Base-by-base conservation (phyloP, 2,113 vertebrate genomes). In the Leiothrix lutea region DNA sequence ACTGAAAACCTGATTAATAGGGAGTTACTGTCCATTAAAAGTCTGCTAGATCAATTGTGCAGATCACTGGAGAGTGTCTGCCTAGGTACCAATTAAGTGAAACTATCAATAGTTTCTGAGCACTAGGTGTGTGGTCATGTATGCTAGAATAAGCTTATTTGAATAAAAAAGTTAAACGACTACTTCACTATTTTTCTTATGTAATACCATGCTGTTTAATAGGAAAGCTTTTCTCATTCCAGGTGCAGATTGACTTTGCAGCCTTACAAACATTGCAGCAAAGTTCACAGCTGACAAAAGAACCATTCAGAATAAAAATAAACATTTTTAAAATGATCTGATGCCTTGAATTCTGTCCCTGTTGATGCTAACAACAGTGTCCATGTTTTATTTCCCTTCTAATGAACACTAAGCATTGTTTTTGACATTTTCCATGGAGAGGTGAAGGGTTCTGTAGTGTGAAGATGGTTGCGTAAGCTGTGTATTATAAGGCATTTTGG, bases 401-500 rank as follows among this genome's bases (percentile, higher is more conserved):
- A 81, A 70, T 50, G n/a, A 91, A 21, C 56, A 48, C 19, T 78
- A 44, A 80, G 47, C 42, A 72, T 7, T 91, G 44, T 86, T 92
- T 93, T 88, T 60, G 9, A 64, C 35, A 17, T 87, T 92, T 90
- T 93, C 40, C 51, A 16, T 31, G 9, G 35, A 78, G 40, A 51
- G 53, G 75, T 74, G 60, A 70, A 95, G 35, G 35, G 67, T 87
- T 94, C 38, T 45, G 50, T 95, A 36, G 48, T 17, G 33, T 93
- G 92, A 77, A 90, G 87, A 29, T 60, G 44, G 62, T 97, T 95
- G 71, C 90, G 6, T 96, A 95, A 96, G 81, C 66, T 88, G 71
- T 67, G 74, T 92, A 58, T 96, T 93, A 88, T 89, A 53, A 88
- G 48, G 75, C 67, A 36, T 93, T 94, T 95, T 95, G 95, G 95